Evolutionary conservation across 2,797 vertebrate species (phyloP), one percentile per base, ranked within the genome.

Genomic region (Pangasius larnaudii): DNA sequence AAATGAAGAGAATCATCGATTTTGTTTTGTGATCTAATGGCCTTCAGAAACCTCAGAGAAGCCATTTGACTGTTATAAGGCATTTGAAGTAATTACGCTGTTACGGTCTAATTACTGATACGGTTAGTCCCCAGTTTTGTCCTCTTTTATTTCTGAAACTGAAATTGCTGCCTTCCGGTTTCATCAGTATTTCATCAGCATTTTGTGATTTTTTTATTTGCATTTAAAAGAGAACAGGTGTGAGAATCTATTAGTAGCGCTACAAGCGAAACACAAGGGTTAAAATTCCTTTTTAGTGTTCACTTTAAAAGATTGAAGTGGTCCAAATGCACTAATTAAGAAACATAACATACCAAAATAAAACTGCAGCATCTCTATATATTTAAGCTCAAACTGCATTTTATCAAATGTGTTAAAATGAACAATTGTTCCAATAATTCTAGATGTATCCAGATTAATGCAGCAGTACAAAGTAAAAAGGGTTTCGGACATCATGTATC

Each of bases 61-160:
- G 51, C 75, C 51, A 19, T 78, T 4, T 78, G 75, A 78, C 51
- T 5, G n/a, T 33, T 53, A 9, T 78, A 53, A 56, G 49, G 22
- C 30, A 24, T 80, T 59, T 84, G 77, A 65, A 71, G 81, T 85
- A 89, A 90, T 84, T 88, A 56, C 71, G 85, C 86, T 89, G 85
- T 74, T 58, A 87, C 80, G 61, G 74, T 30, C 19, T 56, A 33
- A 84, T 51, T 71, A 33, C 61, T n/a, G 33, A 81, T 61, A n/a
- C 10, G 2, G n/a, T 10, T 18, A 2, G 49, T 19, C 3, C 33
- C 24, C 53, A 39, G 1, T 39, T 59, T 59, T 27, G 56, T 81
- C 5, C 22, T 9, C 13, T 22, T 80, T 80, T 39, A 39, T 24
- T 42, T 42, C 13, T 59, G 36, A 81, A 61, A 63, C 13, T 22